A percentile compares a stretch with the other conserved stretches of the same genome.
Evolutionary conservation across 2,113 vertebrate genomes (phyloP).

Genomic region (Notothenia coriiceps): DNA sequence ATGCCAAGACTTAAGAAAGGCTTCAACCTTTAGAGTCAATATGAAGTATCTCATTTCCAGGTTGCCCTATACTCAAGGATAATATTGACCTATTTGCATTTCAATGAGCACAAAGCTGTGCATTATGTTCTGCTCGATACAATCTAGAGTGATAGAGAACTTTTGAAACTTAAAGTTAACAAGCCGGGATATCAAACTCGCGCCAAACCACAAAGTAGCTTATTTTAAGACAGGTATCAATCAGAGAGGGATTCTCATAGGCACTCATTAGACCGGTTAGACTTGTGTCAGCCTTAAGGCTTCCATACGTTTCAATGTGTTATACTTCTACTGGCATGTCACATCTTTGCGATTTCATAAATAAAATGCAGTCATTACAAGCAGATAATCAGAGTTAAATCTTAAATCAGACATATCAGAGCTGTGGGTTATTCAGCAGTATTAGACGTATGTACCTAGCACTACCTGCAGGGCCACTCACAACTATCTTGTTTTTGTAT

Average conservation of each 20-base stretch:
- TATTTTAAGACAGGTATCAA: constrained; percentile 10
- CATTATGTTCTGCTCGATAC: constrained; percentile 21
- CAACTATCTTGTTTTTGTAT: constrained; percentile 8
- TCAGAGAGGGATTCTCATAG: constrained; percentile 16
- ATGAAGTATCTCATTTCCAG: constrained; percentile 49
- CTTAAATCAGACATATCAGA: neutral
- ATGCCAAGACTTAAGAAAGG: constrained; percentile 30
- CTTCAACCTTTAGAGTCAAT: constrained; percentile 29
- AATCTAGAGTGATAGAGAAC: constrained; percentile 10
- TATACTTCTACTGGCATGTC: constrained; percentile 41
- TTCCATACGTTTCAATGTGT: constrained; percentile 40
- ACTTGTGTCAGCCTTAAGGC: constrained; percentile 50
- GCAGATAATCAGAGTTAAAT: constrained; percentile 10
- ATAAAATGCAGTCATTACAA: constrained; percentile 1
- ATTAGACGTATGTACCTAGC: neutral
- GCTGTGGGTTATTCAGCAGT: neutral
- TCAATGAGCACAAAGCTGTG: constrained; percentile 27
- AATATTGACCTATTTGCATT: constrained; percentile 27
- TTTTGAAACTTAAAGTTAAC: constrained; percentile 27
- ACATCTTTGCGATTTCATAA: constrained; percentile 14
- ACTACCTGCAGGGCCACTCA: neutral
- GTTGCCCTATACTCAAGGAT: constrained; percentile 30
- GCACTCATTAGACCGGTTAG: constrained; percentile 26
- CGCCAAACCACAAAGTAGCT: constrained; percentile 25
- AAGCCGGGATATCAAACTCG: constrained; percentile 15